Evolutionary conservation across 2,113 vertebrate species (phyloP).

Genomic region (Stegastes partitus): DNA sequence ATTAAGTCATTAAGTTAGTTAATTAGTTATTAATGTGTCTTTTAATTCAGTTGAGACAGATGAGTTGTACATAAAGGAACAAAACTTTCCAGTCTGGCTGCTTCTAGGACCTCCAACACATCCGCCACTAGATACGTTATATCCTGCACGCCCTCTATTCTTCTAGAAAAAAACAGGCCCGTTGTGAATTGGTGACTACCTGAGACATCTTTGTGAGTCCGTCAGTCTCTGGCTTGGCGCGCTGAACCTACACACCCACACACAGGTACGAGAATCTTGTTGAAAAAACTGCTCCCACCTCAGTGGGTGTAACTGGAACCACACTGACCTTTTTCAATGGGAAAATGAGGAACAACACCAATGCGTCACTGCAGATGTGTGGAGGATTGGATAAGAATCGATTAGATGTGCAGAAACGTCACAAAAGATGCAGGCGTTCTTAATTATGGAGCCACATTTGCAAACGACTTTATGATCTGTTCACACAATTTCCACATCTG

Average conservation of each 20-base stretch:
- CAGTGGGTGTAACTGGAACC: conserved; percentile 22
- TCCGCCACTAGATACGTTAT: background rate
- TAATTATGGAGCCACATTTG: no score
- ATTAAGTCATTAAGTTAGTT: no score
- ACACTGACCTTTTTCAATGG: background rate
- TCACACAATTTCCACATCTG: no score
- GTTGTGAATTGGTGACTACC: background rate
- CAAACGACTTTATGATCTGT: no score
- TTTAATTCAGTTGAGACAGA: no score
- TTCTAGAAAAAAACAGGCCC: background rate
- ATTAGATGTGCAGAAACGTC: no score
- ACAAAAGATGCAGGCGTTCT: no score
- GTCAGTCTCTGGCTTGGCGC: background rate
- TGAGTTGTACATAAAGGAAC: no score
- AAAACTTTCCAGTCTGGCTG: background rate
- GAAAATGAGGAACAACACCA: conserved; percentile 16
- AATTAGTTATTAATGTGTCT: no score
- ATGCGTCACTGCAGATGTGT: background rate
- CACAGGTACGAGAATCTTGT: no score
- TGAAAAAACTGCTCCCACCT: background rate
- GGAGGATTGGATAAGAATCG: background rate
- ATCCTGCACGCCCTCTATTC: conserved; percentile 12
- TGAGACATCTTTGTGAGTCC: conserved; percentile 6
- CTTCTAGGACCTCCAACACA: background rate
- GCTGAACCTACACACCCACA: background rate